Conservation (phyloP, 2,888 invertebrate genomes). For the Lepidocyrtinus sp. region DNA sequence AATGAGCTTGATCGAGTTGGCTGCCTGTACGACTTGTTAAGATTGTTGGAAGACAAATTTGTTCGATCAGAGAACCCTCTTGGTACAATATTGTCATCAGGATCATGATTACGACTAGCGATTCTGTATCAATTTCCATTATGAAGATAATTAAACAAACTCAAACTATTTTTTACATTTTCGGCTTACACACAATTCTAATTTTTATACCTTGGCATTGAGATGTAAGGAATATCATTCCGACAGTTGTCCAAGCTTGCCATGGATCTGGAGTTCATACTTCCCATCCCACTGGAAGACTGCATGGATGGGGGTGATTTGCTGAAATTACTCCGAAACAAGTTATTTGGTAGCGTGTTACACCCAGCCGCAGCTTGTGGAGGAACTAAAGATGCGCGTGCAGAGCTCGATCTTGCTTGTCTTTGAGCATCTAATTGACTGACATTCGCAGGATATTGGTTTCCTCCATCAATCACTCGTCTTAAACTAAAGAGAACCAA, state of each 20-base stretch:
- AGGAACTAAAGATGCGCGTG: constrained; percentile 35
- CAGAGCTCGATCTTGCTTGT: constrained; percentile 48
- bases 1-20: constrained; percentile 55
- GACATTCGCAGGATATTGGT: constrained; percentile 30
- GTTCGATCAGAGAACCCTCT: constrained; percentile 34
- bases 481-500: constrained; percentile 33
- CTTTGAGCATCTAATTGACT: constrained; percentile 30
- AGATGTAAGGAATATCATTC: constrained; percentile 29
- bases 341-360: constrained; percentile 39
- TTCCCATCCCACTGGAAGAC: constrained; percentile 52
- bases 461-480: constrained; percentile 38
- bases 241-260: constrained; percentile 50
- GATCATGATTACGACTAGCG: constrained; percentile 37
- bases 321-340: constrained; percentile 33
- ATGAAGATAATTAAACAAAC: not conserved
- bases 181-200: not conserved
- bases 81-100: constrained; percentile 40
- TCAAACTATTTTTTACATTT: not conserved
- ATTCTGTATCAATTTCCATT: constrained; percentile 1
- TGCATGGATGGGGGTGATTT: constrained; percentile 56
- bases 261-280: constrained; percentile 50
- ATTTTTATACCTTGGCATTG: constrained; percentile 25
- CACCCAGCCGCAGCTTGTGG: constrained; percentile 7
- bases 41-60: constrained; percentile 52
- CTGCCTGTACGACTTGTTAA: constrained; percentile 49